phyloP scores from a whole-genome alignment of 2,888 invertebrate genomes.

The Hoplodrina blanda region DNA sequence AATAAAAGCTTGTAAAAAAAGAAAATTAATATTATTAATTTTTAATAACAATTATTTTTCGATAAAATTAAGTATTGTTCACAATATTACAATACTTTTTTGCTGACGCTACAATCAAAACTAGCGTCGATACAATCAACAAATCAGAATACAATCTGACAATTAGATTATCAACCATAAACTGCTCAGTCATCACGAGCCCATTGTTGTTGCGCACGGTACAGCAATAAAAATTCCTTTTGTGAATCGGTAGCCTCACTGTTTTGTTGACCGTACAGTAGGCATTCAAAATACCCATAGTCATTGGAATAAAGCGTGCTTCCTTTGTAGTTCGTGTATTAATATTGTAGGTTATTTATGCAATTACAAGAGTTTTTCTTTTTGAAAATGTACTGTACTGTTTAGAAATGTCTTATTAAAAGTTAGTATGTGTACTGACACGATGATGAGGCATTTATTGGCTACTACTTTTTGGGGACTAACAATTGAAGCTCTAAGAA shows the following conservation, averaged over 20 bases:
- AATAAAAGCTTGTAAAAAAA: too few relatives aligned
- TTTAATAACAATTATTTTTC: too few relatives aligned
- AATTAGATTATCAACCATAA: constrained; percentile 83
- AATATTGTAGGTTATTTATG: constrained; percentile 41
- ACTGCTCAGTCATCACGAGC: constrained; percentile 79
- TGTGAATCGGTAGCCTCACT: constrained; percentile 71
- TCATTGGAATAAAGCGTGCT: constrained; percentile 67
- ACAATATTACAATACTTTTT: constrained; percentile 29
- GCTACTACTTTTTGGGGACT: neutral
- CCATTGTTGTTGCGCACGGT: constrained; percentile 76
- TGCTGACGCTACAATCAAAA: constrained; percentile 71
- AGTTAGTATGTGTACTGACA: constrained; percentile 7
- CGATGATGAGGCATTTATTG: constrained; percentile 33
- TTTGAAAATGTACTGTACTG: constrained; percentile 19
- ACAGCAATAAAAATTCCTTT: constrained; percentile 73
- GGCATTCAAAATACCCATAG: constrained; percentile 60
- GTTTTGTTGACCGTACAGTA: constrained; percentile 74
- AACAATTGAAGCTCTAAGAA: constrained; percentile 15
- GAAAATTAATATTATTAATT: too few relatives aligned
- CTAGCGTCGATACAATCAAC: constrained; percentile 76
- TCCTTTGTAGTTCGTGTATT: constrained; percentile 46
- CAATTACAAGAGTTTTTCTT: constrained; percentile 42
- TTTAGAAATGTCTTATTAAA: constrained; percentile 36
- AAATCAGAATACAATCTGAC: constrained; percentile 84
- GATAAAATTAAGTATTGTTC: too few relatives aligned